A percentile compares a stretch with the other conserved stretches of the same genome.
Conservation (phyloP, 2,797 vertebrate species). For the Tadarida brasiliensis region DNA sequence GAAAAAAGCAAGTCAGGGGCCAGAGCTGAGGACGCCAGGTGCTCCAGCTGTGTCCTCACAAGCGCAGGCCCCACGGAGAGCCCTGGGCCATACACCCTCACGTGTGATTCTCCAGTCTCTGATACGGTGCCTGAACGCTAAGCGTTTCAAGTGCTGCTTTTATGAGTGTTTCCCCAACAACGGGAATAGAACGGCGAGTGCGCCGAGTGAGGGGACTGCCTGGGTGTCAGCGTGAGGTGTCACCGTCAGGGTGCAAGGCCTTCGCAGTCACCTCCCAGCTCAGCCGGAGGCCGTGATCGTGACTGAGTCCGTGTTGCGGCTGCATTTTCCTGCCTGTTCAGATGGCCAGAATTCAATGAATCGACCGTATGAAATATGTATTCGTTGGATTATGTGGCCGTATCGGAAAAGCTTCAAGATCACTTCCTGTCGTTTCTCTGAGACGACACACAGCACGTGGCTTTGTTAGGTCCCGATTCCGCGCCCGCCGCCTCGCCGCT, state of each 20-base stretch:
- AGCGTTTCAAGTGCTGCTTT: slow-evolving; percentile 68
- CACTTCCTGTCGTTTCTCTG: background rate
- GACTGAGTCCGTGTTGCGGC: no score
- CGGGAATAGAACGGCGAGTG: slow-evolving; percentile 64
- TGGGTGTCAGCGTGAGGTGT: background rate
- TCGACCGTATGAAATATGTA: background rate
- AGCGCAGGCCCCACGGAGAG: background rate
- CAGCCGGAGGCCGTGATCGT: background rate
- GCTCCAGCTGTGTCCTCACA: no score
- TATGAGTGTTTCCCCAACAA: slow-evolving; percentile 81
- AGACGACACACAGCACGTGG: background rate
- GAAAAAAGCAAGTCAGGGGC: background rate
- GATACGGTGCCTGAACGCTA: slow-evolving; percentile 61
- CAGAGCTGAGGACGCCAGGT: background rate
- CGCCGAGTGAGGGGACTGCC: background rate
- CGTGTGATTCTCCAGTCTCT: slow-evolving; percentile 47
- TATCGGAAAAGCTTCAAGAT: background rate
- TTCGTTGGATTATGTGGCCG: background rate
- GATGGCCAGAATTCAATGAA: background rate
- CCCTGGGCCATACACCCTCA: background rate
- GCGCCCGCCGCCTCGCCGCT: background rate
- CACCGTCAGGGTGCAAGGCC: background rate
- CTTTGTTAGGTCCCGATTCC: background rate
- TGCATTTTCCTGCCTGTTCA: background rate
- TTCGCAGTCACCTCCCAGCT: background rate